Percentiles rank a stretch among this genome's conserved stretches.
These are phyloP conservation scores for Oegoconia quadripuncta DNA, from an alignment of 2,888 invertebrate genomes.

Conservation along the genomic window DNA sequence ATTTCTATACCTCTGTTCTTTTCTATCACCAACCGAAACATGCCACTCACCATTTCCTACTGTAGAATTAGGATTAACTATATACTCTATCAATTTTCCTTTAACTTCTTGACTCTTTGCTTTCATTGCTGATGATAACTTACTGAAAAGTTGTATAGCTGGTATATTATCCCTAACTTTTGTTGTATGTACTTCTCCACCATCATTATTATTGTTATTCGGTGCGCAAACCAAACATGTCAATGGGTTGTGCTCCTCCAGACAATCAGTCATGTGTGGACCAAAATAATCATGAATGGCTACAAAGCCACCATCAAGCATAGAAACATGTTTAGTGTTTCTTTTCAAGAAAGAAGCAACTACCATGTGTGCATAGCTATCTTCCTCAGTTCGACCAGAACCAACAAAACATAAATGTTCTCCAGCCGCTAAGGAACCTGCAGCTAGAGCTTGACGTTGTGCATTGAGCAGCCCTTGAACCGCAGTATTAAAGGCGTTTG, in stretches of 20 bases:
- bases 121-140: slow-evolving; percentile 92
- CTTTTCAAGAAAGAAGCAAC: slow-evolving; percentile 97
- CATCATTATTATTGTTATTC: slow-evolving; percentile 57
- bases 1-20: slow-evolving; percentile 93
- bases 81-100: slow-evolving; percentile 94
- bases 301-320: slow-evolving; percentile 94
- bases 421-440: slow-evolving; percentile 91
- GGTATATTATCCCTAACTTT: slow-evolving; percentile 57
- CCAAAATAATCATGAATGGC: slow-evolving; percentile 91
- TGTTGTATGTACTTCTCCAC: slow-evolving; percentile 34
- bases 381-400: slow-evolving; percentile 95
- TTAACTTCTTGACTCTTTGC: slow-evolving; percentile 95
- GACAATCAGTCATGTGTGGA: slow-evolving; percentile 87
- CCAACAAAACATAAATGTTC: slow-evolving; percentile 96
- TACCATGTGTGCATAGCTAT: slow-evolving; percentile 98
- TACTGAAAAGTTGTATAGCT: slow-evolving; percentile 87
- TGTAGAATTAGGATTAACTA: slow-evolving; percentile 89
- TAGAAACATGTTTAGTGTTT: slow-evolving; percentile 94
- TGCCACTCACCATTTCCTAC: slow-evolving; percentile 83
- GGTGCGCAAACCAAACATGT: slow-evolving; percentile 90
- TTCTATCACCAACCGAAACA: slow-evolving; percentile 90
- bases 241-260: slow-evolving; percentile 90
- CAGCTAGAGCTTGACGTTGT: slow-evolving; percentile 91
- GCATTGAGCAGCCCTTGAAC: slow-evolving; percentile 95
- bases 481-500: slow-evolving; percentile 95